These are phyloP conservation scores for Brenthis hecate DNA, from an alignment of 2,888 invertebrate genomes.

Conservation along the genomic window DNA sequence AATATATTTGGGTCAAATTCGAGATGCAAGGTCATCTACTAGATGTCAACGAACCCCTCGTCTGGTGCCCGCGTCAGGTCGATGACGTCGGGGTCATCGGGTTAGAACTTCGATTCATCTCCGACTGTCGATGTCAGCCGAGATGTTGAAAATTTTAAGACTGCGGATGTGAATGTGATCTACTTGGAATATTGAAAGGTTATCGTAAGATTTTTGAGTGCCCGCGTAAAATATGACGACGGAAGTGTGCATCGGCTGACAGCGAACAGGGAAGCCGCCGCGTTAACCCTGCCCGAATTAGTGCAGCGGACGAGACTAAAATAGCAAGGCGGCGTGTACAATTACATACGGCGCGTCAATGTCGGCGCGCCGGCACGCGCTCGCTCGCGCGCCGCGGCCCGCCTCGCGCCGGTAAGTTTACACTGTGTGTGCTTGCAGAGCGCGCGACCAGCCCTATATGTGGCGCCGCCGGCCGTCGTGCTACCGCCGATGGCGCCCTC, in stretches of 20 bases:
- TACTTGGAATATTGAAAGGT: conserved; percentile 41
- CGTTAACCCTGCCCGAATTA: conserved; percentile 82
- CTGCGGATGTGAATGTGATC: conserved; percentile 44
- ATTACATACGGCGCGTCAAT: conserved; percentile 79
- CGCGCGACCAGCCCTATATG: conserved; percentile 73
- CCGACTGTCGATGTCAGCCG: conserved; percentile 35
- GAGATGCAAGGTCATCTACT: conserved; percentile 75
- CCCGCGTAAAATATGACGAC: conserved; percentile 66
- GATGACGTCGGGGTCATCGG: conserved; percentile 72
- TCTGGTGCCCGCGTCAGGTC: conserved; percentile 74
- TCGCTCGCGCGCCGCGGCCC: conserved; percentile 56
- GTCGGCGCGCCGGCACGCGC: conserved; percentile 63
- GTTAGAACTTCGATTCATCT: conserved; percentile 47
- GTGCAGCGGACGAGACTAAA: conserved; percentile 80
- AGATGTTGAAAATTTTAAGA: conserved; percentile 26
- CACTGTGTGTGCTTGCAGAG: conserved; percentile 49
- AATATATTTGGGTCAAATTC: conserved; percentile 69
- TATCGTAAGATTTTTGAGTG: conserved; percentile 59
- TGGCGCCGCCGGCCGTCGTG: conserved; percentile 63
- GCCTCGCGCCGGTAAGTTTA: conserved; percentile 68
- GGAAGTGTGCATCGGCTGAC: conserved; percentile 72
- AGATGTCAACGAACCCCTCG: conserved; percentile 78
- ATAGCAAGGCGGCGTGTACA: conserved; percentile 80
- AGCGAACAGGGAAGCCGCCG: conserved; percentile 72
- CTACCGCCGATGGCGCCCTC: conserved; percentile 46